Evolutionary conservation across 2,113 vertebrate species (phyloP), one percentile per base, ranked within the genome.

Genomic region (Trochalopteron elliotii): DNA sequence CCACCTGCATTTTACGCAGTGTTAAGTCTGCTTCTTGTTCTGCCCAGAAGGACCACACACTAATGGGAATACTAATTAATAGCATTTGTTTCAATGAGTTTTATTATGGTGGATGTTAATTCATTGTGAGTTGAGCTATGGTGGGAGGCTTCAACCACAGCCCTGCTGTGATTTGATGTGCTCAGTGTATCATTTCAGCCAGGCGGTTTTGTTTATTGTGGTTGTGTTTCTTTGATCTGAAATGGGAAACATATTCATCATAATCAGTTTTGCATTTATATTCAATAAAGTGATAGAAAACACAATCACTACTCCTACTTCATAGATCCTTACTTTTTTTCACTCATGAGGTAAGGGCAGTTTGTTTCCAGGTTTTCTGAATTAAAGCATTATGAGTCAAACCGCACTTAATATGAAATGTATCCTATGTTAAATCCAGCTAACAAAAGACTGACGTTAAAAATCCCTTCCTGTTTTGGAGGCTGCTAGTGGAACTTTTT

Each of bases 401-500:
- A 47, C 63, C n/a, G 4, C 12, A 30, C 27, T 5, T 1, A 33
- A 27, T 63, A 25, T 52, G 42, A 85, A 83, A 55, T 40, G 9
- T 57, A 35, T 76, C 18, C 70, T 11, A 37, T 35, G 40, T 56
- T 75, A 75, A 94, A 89, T 68, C 22, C n/a, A 81, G 27, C 35
- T 63, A 76, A 40, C 21, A 37, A 94, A 90, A 84, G 50, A 31
- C 7, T 70, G 74, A 92, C 30, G 27, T 49, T 59, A 80, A 89
- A 37, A 59, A 40, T 72, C 59, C 10, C 15, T 80, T 91, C 61
- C 18, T 75, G 1, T 55, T 84, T 95, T 82, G 42, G 61, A 98
- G 98, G 92, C 67, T 93, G 59, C 79, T 98, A 37, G 9, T 5
- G 17, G 84, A 80, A 5, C 96, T 98, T 45, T 97, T 97, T 44